These are phyloP conservation scores for Cirrhinus mrigala DNA, from an alignment of 2,797 vertebrate species.

Conservation along the genomic window DNA sequence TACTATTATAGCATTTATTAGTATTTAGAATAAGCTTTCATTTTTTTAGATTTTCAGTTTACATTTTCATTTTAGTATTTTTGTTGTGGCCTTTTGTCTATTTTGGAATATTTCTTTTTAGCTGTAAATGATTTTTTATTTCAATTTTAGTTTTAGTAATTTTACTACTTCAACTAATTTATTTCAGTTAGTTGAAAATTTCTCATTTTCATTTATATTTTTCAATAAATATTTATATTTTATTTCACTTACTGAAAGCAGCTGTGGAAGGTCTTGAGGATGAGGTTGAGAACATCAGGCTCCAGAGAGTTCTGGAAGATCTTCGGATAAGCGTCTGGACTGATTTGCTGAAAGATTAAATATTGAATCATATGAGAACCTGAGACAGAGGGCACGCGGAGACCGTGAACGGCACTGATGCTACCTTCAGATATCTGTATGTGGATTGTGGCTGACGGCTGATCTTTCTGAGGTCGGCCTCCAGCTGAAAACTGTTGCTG, in stretches of 20 bases:
- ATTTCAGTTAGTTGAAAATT: too few species aligned
- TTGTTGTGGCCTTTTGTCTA: too few species aligned
- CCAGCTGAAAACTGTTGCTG: constrained; percentile 91
- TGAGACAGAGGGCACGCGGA: neutral
- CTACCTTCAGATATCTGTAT: constrained; percentile 91
- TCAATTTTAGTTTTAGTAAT: too few species aligned
- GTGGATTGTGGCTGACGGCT: constrained; percentile 80
- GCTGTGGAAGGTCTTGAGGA: constrained; percentile 85
- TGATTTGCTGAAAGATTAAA: constrained; percentile 85
- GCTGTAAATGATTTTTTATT: too few species aligned
- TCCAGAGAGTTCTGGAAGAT: constrained; percentile 93
- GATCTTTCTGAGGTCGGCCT: constrained; percentile 90
- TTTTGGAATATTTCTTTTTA: too few species aligned
- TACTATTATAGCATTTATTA: too few species aligned
- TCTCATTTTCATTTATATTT: too few species aligned
- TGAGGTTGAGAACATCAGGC: constrained; percentile 90
- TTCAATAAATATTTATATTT: too few species aligned
- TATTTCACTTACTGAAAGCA: constrained; percentile 78
- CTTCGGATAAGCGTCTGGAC: constrained; percentile 81
- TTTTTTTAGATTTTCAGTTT: too few species aligned
- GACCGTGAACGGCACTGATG: neutral
- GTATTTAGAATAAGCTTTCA: too few species aligned
- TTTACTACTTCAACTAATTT: too few species aligned
- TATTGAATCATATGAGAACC: neutral
- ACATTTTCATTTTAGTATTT: too few species aligned